Evolutionary conservation across 2,797 vertebrate species (phyloP), one percentile per base, ranked within the genome.

Genomic region (Onychomys torridus): DNA sequence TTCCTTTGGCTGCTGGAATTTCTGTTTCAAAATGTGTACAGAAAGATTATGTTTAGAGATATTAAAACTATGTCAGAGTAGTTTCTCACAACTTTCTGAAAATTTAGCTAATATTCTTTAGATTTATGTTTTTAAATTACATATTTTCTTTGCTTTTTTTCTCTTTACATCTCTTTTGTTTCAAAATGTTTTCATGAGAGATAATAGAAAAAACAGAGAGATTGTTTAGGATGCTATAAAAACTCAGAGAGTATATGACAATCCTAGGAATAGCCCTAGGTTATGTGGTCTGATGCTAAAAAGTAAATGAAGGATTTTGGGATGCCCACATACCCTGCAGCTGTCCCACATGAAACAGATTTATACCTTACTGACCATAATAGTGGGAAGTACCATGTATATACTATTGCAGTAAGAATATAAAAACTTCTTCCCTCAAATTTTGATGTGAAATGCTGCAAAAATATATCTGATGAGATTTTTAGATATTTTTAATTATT

Each of bases 391-490:
- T 14, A 2, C 2, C 37, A 32, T 14, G 32, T 4, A 32, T 32
- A 0, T 57, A 19, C 17, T 6, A 16, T 17, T 4, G 0, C 14
- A 37, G 2, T 8, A 12, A 0, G 1, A 9, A 43, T 3, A 65
- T 11, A 25, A 5, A 46, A 87, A 25, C 3, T 49, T 9, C 61
- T 63, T 8, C 12, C 49, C 5, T 61, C 2, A 29, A 76, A 43
- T 83, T 88, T 52, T 27, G 23, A 11, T 89, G 12, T 94, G 27
- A 87, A 49, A 29, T 52, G 11, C 11, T 83, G 8, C 59, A 65
- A 49, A 93, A 67, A 13, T 17, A n/a, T 69, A 79, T 61, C 73
- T n/a, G 61, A 25, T 29, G 29, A 57, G 5, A 34, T 27, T 27
- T 21, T 10, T 40, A 52, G 61, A 23, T 40, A 2, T n/a, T 37